Evolutionary conservation across 2,888 invertebrate genomes (phyloP).

Genomic region (Papilio elwesi): DNA sequence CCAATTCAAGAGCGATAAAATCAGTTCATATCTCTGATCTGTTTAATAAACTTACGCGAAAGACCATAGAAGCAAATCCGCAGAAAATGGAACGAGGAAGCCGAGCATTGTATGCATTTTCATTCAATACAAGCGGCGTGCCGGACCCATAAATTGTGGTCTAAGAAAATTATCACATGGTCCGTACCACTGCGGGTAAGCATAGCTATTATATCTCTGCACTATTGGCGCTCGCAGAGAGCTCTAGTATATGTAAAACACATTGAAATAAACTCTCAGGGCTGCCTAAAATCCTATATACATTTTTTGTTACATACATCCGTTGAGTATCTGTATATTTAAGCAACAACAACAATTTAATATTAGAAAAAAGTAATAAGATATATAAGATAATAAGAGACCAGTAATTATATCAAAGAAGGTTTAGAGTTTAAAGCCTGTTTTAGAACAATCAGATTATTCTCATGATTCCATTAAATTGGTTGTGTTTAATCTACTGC

Average conservation of each 20-base stretch:
- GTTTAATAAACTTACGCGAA: constrained; percentile 48
- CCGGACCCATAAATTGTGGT: constrained; percentile 62
- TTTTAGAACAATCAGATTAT: no score
- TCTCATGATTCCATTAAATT: no score
- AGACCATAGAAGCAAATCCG: constrained; percentile 50
- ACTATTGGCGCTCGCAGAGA: constrained; percentile 57
- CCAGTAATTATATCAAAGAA: no score
- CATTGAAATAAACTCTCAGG: constrained; percentile 62
- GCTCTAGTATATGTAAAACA: constrained; percentile 70
- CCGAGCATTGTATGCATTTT: constrained; percentile 62
- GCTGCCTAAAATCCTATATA: neutral
- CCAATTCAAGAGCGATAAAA: constrained; percentile 26
- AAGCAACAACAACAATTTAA: neutral
- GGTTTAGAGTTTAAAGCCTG: no score
- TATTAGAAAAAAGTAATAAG: no score
- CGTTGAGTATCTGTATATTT: neutral
- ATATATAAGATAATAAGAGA: no score
- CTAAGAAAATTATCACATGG: constrained; percentile 61
- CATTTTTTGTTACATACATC: neutral
- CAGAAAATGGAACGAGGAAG: constrained; percentile 61
- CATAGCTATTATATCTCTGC: constrained; percentile 67
- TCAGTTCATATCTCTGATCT: constrained; percentile 45
- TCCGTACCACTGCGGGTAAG: constrained; percentile 58
- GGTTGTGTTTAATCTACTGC: no score
- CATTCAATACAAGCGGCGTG: constrained; percentile 64